Base-by-base conservation (phyloP, 2,113 vertebrate genomes). In the Brevimyrus niger region DNA sequence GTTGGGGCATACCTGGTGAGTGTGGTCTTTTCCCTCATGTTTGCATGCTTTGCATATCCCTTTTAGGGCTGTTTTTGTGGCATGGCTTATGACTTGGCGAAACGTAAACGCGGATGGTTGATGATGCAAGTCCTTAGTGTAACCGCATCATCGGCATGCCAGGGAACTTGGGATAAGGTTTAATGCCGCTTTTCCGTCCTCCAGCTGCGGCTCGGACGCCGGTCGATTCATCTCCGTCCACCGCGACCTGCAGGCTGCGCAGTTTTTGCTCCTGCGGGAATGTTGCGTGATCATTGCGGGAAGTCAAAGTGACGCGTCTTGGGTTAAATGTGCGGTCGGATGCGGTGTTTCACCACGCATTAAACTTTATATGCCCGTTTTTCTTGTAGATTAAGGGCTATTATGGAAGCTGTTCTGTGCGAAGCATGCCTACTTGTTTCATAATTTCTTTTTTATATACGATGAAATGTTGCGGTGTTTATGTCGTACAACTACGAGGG, bases 1-100 rank as follows among this genome's bases (percentile, higher is more conserved):
- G 98, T 99, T 87, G 98, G 98, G 92, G 98, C 98, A 19, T 99
- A 99, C 96, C 97, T 99, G 98, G 98, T 99, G 94, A 99, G 98
- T 97, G 47, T 51, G 86, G 53, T 21, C 38, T 48, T n/a, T 21
- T 11, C 23, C 15, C 8, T 42, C 58, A 31, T 38, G 48, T 46
- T 65, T 46, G 13, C 47, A 61, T 84, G 82, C 10, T 50, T 7
- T 4, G 13, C 8, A 15, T 48, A 86, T 31, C 50, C 21, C 47
- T 9, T 19, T 15, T 38, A 73, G 2, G 61, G 50, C 4, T 88
- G 76, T 84, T 53, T 9, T 53, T 19, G 48, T 27, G 47, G 23
- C 51, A n/a, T 46, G 55, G 23, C 23, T 48, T 85, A 61, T 89
- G 76, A 31, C 88, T 83, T 13, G 35, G 80, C 55, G 42, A 48